A percentile compares a stretch with the other conserved stretches of the same genome.
phyloP scores from a whole-genome alignment of 2,797 vertebrate genomes.

The Phoebastria nigripes region DNA sequence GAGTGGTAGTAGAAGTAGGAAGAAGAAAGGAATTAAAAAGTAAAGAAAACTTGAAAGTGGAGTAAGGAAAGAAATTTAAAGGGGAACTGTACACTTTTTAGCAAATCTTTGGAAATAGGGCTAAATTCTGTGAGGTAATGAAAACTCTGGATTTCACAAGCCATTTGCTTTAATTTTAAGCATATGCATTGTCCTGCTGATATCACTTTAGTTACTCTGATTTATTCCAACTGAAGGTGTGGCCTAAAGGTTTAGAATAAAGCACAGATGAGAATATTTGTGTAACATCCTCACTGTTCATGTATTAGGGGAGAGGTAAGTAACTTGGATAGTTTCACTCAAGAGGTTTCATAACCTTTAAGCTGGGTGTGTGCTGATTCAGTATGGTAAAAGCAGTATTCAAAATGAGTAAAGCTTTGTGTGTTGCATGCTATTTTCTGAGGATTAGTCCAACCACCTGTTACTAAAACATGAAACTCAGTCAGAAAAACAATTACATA shows the following conservation, averaged over 20 bases:
- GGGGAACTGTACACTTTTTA: neutral
- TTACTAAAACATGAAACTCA: neutral
- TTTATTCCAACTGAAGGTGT: neutral
- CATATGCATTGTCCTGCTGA: rapidly evolving
- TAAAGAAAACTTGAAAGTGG: conserved; percentile 37
- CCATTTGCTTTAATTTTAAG: neutral
- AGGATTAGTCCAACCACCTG: conserved; percentile 39
- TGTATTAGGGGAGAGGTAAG: neutral
- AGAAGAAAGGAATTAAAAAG: conserved; percentile 62
- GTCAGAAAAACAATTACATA: neutral
- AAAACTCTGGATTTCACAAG: neutral
- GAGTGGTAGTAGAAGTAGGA: conserved; percentile 40
- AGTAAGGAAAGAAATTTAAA: conserved; percentile 28
- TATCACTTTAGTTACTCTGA: neutral
- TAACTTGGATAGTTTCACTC: neutral
- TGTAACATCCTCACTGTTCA: neutral
- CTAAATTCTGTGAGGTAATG: neutral
- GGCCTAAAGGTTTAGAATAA: neutral
- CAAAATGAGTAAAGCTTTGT: neutral
- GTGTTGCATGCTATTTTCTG: neutral
- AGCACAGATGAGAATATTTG: neutral
- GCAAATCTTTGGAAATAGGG: neutral
- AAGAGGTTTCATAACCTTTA: conserved; percentile 19
- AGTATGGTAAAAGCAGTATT: neutral
- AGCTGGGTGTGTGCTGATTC: conserved; percentile 27